Conservation (phyloP, 2,113 vertebrate genomes). For the Rallus limicola region DNA sequence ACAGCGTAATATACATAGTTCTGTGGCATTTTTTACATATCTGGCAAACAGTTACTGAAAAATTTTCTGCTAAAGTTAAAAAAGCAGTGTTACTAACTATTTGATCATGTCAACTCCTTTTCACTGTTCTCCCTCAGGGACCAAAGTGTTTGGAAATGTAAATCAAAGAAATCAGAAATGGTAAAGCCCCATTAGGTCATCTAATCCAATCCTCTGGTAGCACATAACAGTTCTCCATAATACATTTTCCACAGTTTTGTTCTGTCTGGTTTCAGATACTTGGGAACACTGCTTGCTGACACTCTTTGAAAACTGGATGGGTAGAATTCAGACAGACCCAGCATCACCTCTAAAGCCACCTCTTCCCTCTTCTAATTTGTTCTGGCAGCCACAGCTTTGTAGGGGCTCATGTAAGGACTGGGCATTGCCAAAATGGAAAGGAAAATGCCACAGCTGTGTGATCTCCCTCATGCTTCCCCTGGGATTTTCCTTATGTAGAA, state of each 20-base stretch:
- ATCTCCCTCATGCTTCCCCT: background rate
- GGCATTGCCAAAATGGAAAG: background rate
- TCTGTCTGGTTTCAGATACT: background rate
- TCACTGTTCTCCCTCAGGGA: slow-evolving; percentile 1
- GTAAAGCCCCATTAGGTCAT: slow-evolving; percentile 33
- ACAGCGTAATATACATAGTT: slow-evolving; percentile 32
- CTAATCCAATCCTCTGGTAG: slow-evolving; percentile 17
- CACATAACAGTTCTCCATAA: background rate
- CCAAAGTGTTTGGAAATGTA: slow-evolving; percentile 46
- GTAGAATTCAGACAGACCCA: background rate
- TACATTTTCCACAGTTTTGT: background rate
- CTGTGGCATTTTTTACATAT: slow-evolving; percentile 36
- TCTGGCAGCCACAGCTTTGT: background rate
- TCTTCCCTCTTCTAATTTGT: background rate
- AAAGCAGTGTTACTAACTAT: slow-evolving; percentile 18
- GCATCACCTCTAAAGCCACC: background rate
- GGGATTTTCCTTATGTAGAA: background rate
- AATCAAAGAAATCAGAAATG: slow-evolving; percentile 44
- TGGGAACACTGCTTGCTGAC: background rate
- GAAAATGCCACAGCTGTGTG: background rate
- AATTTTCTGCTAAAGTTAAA: slow-evolving; percentile 48
- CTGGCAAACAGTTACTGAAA: slow-evolving; percentile 45
- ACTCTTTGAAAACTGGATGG: background rate
- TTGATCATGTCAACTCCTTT: slow-evolving; percentile 41
- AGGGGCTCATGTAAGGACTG: background rate